phyloP scores from a whole-genome alignment of 2,888 invertebrate genomes.

The Trissoscelio sp. region DNA sequence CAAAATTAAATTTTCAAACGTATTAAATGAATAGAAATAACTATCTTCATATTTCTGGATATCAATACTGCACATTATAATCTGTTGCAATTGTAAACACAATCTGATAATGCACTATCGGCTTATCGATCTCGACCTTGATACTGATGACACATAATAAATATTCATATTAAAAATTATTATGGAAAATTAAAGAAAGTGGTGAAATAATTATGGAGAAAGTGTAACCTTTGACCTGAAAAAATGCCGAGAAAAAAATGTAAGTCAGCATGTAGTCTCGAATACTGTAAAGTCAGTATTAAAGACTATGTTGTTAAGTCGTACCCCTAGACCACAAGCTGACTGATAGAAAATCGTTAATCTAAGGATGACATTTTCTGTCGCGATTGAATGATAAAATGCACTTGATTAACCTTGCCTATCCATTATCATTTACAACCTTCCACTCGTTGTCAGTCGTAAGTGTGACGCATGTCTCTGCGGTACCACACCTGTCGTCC shows the following conservation, averaged over 20 bases:
- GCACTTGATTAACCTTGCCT: conserved; percentile 44
- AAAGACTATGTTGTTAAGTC: conserved; percentile 71
- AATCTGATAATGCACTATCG: conserved; percentile 60
- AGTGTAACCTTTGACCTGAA: conserved; percentile 76
- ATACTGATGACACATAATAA: conserved; percentile 74
- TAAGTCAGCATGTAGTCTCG: conserved; percentile 82
- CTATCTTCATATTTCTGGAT: conserved; percentile 10
- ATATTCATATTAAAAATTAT: conserved; percentile 71
- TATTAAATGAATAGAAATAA: too few relatives aligned
- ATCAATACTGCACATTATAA: conserved; percentile 75
- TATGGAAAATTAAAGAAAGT: conserved; percentile 69
- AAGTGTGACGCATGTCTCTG: conserved; percentile 5
- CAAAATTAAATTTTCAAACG: too few relatives aligned
- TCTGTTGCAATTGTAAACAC: conserved; percentile 65
- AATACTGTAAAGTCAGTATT: conserved; percentile 75
- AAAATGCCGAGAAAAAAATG: conserved; percentile 80
- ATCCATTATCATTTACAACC: conserved; percentile 56
- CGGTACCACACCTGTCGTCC: conserved; percentile 31
- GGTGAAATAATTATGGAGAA: conserved; percentile 26
- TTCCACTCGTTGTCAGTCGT: conserved; percentile 38
- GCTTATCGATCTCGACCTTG: conserved; percentile 59
- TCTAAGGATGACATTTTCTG: conserved; percentile 73
- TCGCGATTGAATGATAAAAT: conserved; percentile 36
- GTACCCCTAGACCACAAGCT: conserved; percentile 82
- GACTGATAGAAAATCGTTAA: conserved; percentile 78